Conservation (phyloP, 2,888 invertebrate genomes). For the Plusia festucae region DNA sequence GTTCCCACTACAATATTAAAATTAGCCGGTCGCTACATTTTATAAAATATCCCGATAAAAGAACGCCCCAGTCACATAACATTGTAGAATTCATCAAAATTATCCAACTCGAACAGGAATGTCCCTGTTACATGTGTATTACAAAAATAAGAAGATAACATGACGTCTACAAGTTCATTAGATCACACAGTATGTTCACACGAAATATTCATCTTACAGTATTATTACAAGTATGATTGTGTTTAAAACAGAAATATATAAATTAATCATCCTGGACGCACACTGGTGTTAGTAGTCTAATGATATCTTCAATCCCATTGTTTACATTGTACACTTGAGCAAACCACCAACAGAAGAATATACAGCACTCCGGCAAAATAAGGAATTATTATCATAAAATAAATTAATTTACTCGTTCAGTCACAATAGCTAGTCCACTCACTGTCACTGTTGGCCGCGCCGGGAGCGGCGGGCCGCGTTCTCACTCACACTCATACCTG, state of each 20-base stretch:
- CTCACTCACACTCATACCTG: slow-evolving; percentile 3
- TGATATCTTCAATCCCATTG: slow-evolving; percentile 48
- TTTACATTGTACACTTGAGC: slow-evolving; percentile 59
- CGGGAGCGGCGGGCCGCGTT: neutral
- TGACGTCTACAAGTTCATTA: slow-evolving; percentile 25
- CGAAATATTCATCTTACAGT: slow-evolving; percentile 21
- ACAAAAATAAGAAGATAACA: slow-evolving; percentile 37
- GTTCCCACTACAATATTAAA: slow-evolving; percentile 21
- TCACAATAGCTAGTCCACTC: slow-evolving; percentile 34
- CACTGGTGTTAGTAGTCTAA: slow-evolving; percentile 33
- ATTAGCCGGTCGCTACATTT: slow-evolving; percentile 29
- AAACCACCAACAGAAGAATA: slow-evolving; percentile 46
- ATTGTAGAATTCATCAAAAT: slow-evolving; percentile 21
- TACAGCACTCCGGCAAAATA: slow-evolving; percentile 41
- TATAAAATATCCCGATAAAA: slow-evolving; percentile 27
- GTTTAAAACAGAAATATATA: slow-evolving; percentile 14
- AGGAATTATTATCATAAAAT: slow-evolving; percentile 42
- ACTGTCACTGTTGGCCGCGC: slow-evolving; percentile 9
- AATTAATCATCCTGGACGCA: slow-evolving; percentile 23
- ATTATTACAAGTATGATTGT: slow-evolving; percentile 13
- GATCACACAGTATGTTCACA: slow-evolving; percentile 30
- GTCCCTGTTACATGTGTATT: slow-evolving; percentile 26
- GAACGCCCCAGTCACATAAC: slow-evolving; percentile 22
- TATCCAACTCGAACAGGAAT: slow-evolving; percentile 41
- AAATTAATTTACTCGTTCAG: slow-evolving; percentile 48